Evolutionary conservation across 2,797 vertebrate genomes (phyloP).

Genomic region (Tarsius wallacei): DNA sequence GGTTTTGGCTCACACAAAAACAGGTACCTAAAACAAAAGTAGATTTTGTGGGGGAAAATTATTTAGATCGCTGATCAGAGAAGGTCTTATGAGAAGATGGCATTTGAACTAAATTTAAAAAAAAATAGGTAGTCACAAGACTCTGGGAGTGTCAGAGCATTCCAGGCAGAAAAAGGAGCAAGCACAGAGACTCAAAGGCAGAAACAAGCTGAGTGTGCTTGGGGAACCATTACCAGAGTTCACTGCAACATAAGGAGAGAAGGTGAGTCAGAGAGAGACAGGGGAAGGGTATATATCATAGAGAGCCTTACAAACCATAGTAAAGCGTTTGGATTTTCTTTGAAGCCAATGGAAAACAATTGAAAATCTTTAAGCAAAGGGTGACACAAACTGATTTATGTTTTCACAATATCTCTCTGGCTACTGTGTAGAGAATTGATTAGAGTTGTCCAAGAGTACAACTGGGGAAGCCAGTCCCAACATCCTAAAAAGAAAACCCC

Average conservation of each 20-base stretch:
- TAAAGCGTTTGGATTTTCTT: neutral
- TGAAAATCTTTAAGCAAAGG: conserved; percentile 6
- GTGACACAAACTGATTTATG: neutral
- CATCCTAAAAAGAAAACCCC: neutral
- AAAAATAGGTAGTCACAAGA: neutral
- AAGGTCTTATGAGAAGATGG: neutral
- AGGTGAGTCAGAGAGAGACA: neutral
- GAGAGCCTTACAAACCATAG: neutral
- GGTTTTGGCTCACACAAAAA: neutral
- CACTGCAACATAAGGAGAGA: neutral
- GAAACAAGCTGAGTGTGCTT: neutral
- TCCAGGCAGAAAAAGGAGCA: neutral
- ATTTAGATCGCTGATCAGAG: neutral
- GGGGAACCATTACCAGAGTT: neutral
- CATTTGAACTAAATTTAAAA: neutral
- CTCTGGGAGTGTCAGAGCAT: neutral
- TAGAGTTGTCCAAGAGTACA: no score
- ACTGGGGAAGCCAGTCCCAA: neutral
- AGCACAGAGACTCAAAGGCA: neutral
- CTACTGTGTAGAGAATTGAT: neutral
- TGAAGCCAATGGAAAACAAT: neutral
- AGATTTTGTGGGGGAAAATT: neutral
- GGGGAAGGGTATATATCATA: neutral
- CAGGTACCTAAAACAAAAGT: neutral
- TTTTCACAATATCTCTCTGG: neutral